A percentile compares a stretch with the other conserved stretches of the same genome.
Conservation (phyloP, 2,888 invertebrate species). For the Mylabris sibirica region DNA sequence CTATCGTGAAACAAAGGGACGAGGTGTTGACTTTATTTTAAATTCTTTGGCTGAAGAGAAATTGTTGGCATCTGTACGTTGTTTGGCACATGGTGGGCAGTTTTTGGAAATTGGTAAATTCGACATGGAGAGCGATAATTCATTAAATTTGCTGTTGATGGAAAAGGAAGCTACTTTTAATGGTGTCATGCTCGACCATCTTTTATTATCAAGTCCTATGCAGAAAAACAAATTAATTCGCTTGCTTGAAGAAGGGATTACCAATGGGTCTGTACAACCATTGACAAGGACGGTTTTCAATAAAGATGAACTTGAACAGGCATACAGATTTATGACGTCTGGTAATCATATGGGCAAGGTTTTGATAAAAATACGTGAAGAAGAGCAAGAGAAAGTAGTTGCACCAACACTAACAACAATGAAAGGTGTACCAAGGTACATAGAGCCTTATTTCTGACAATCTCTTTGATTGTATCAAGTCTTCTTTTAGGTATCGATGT, state of each 20-base stretch:
- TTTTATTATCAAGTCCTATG: constrained; percentile 73
- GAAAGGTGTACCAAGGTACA: constrained; percentile 55
- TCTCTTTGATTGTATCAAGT: too few species aligned
- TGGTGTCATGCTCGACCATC: constrained; percentile 87
- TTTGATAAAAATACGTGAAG: constrained; percentile 85
- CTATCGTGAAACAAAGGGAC: constrained; percentile 82
- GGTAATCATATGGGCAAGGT: constrained; percentile 99
- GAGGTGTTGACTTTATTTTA: constrained; percentile 92
- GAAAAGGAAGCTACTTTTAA: constrained; percentile 94
- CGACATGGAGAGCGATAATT: constrained; percentile 87
- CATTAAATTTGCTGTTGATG: constrained; percentile 79
- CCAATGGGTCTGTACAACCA: constrained; percentile 86
- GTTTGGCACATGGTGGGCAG: constrained; percentile 90
- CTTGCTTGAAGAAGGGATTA: constrained; percentile 85
- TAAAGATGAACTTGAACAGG: constrained; percentile 88
- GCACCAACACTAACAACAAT: not conserved
- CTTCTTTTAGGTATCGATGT: constrained; percentile 57
- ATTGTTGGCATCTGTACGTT: constrained; percentile 91
- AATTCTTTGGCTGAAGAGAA: constrained; percentile 98
- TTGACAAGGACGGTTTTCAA: constrained; percentile 86
- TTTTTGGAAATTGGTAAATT: constrained; percentile 95
- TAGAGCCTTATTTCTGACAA: not conserved
- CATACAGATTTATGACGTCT: constrained; percentile 94
- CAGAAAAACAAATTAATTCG: constrained; percentile 67
- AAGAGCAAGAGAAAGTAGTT: constrained; percentile 67